Evolutionary conservation across 2,888 invertebrate genomes (phyloP).

Genomic region (Labia minor): DNA sequence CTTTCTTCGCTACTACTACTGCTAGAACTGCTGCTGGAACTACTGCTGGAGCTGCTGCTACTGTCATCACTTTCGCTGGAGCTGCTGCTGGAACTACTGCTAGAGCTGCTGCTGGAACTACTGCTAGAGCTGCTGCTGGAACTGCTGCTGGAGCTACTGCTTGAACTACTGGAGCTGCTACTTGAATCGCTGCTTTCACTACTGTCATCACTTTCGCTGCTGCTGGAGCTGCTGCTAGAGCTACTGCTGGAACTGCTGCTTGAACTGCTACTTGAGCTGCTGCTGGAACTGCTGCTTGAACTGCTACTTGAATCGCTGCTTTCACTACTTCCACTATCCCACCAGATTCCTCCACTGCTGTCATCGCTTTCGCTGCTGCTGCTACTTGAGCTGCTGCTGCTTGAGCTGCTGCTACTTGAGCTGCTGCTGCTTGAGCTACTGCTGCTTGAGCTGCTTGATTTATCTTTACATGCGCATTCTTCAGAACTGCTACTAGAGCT

Average conservation of each 20-base stretch:
- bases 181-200: not conserved
- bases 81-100: not conserved
- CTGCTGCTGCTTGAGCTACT: not conserved
- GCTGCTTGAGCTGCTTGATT: not conserved
- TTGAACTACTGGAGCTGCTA: not conserved
- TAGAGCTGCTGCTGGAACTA: not conserved
- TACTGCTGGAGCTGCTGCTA: not conserved
- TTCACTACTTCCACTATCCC: not conserved
- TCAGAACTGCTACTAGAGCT: not conserved
- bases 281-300: not conserved
- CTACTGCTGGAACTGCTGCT: not conserved
- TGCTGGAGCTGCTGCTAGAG: not conserved
- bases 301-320: not conserved
- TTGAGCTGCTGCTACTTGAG: slow-evolving; percentile 2
- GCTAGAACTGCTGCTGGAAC: not conserved
- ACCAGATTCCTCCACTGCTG: not conserved
- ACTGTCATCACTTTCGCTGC: not conserved
- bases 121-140: not conserved
- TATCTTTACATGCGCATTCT: not conserved
- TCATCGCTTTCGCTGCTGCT: not conserved
- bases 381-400: not conserved
- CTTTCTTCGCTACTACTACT: not conserved
- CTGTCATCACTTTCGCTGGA: not conserved
- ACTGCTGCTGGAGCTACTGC: not conserved
- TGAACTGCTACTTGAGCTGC: not conserved